A percentile compares a stretch with the other conserved stretches of the same genome.
Evolutionary conservation across 2,888 invertebrate species (phyloP).

Genomic region (Aproaerema taeniolella): DNA sequence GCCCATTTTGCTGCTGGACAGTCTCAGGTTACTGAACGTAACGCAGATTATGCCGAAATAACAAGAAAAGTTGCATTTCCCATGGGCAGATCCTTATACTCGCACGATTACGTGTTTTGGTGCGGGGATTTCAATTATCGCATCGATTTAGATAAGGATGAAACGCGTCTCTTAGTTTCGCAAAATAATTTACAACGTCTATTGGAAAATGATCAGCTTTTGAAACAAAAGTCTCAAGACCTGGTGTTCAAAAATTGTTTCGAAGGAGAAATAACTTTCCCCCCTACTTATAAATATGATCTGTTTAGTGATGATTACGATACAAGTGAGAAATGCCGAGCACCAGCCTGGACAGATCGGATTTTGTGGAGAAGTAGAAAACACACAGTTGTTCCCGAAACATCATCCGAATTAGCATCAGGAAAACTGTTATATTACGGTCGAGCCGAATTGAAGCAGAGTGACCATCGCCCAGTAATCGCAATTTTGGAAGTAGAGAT

Average conservation of each 20-base stretch:
- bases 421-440: conserved; percentile 94
- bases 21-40: conserved; percentile 95
- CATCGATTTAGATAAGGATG: conserved; percentile 96
- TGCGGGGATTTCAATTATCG: conserved; percentile 99
- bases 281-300: conserved; percentile 99
- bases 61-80: conserved; percentile 93
- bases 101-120: conserved; percentile 99
- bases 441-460: conserved; percentile 96
- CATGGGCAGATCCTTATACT: conserved; percentile 93
- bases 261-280: conserved; percentile 94
- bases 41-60: conserved; percentile 98
- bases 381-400: conserved; percentile 83
- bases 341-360: conserved; percentile 99
- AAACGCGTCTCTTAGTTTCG: conserved; percentile 90
- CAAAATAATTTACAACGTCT: conserved; percentile 86
- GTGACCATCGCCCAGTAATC: conserved; percentile 97
- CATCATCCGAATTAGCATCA: conserved; percentile 81
- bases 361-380: conserved; percentile 94
- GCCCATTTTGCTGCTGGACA: conserved; percentile 99
- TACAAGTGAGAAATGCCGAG: conserved; percentile 97
- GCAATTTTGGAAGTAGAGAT: conserved; percentile 94
- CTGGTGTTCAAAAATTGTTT: conserved; percentile 94
- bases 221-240: conserved; percentile 86
- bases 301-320: conserved; percentile 99
- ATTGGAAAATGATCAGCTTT: conserved; percentile 92